These are phyloP conservation scores for Sapayoa aenigma DNA, from an alignment of 2,113 vertebrate species.

Conservation along the genomic window DNA sequence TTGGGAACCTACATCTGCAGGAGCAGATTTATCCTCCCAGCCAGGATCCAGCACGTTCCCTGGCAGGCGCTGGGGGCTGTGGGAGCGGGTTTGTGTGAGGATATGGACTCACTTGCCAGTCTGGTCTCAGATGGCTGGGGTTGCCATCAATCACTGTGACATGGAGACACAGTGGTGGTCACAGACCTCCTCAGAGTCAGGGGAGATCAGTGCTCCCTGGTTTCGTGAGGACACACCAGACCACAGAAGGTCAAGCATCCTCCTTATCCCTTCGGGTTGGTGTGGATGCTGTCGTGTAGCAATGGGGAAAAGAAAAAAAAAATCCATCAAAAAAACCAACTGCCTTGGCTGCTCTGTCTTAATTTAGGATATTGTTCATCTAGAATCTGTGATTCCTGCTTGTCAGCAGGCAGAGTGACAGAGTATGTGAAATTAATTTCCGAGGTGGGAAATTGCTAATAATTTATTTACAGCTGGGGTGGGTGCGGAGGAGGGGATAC, in stretches of 20 bases:
- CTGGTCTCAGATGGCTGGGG: not conserved
- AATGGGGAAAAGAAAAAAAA: not conserved
- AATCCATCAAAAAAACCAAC: not conserved
- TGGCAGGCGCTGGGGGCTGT: not conserved
- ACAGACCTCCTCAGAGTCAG: not conserved
- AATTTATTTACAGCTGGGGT: slow-evolving; percentile 16
- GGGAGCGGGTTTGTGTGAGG: not conserved
- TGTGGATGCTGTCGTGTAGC: not conserved
- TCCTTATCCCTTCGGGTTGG: not conserved
- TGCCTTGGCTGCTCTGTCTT: not conserved
- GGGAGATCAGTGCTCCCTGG: not conserved
- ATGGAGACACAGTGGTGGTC: not conserved
- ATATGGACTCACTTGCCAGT: not conserved
- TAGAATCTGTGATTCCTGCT: not conserved
- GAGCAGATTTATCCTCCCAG: not conserved
- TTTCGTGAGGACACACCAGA: not conserved
- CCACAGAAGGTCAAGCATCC: not conserved
- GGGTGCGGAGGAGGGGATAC: not conserved
- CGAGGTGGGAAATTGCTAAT: slow-evolving; percentile 44
- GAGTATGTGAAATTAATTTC: slow-evolving; percentile 20
- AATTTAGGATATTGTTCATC: not conserved
- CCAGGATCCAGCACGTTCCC: not conserved
- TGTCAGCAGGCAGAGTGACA: slow-evolving; percentile 11
- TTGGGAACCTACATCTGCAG: not conserved
- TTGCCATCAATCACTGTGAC: not conserved